Conservation (phyloP, 2,888 invertebrate genomes). For the Pollenia angustigena region DNA sequence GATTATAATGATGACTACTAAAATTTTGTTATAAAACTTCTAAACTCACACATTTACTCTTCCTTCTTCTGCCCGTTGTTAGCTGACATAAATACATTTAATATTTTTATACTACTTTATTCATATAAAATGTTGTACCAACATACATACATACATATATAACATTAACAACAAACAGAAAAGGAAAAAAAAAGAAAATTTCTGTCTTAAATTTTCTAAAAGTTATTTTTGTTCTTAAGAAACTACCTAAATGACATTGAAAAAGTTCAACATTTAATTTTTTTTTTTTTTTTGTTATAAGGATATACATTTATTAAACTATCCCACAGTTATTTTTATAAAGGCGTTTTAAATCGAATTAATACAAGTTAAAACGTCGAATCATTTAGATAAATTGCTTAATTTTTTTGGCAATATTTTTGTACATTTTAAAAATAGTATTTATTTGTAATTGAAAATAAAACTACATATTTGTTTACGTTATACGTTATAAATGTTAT, state of each 20-base stretch:
- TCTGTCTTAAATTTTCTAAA: constrained; percentile 2
- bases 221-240: constrained; percentile 29
- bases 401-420: constrained; percentile 51
- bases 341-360: constrained; percentile 43
- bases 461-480: constrained; percentile 57
- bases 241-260: constrained; percentile 28
- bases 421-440: constrained; percentile 62
- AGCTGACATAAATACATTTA: constrained; percentile 32
- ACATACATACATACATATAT: not conserved
- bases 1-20: constrained; percentile 74
- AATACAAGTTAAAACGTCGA: constrained; percentile 40
- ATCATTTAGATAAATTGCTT: constrained; percentile 67
- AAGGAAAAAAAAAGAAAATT: constrained; percentile 7
- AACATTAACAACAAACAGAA: constrained; percentile 33
- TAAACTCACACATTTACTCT: constrained; percentile 27
- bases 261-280: constrained; percentile 41
- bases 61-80: constrained; percentile 48
- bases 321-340: constrained; percentile 58
- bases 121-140: constrained; percentile 32
- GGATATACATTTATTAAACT: constrained; percentile 46
- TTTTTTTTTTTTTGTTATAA: constrained; percentile 30
- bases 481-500: constrained; percentile 64
- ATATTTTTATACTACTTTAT: constrained; percentile 36
- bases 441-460: constrained; percentile 61
- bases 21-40: constrained; percentile 62